Conservation (phyloP, 2,888 invertebrate species). For the Hipparchia sbordonii region DNA sequence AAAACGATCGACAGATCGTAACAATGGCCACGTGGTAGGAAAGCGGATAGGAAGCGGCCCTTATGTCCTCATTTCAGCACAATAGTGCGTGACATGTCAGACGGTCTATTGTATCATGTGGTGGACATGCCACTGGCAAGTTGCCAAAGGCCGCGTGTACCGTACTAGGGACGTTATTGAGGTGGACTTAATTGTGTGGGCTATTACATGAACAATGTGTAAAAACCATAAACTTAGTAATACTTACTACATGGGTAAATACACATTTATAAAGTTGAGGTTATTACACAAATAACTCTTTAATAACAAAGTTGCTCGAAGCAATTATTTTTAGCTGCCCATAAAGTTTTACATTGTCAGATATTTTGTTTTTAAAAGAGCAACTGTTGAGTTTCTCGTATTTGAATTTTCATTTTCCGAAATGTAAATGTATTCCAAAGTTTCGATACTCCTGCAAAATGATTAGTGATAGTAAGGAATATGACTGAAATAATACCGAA, state of each 20-base stretch:
- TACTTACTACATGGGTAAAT: no score
- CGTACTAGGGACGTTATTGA: conserved; percentile 1
- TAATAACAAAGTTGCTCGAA: no score
- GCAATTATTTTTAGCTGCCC: no score
- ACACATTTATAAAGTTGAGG: no score
- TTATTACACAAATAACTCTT: no score
- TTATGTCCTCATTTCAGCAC: conserved; percentile 2
- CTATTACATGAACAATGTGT: not conserved
- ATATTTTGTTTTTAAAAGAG: no score
- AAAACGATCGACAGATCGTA: not conserved
- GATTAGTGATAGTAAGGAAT: conserved; percentile 6
- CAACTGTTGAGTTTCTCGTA: not conserved
- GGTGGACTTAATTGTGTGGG: not conserved
- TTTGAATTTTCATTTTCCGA: not conserved
- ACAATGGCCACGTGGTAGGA: not conserved
- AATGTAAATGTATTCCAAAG: not conserved
- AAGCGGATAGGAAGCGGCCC: not conserved
- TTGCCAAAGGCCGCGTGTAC: not conserved
- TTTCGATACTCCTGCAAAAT: not conserved
- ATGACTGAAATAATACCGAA: conserved; percentile 22
- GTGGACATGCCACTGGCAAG: conserved; percentile 1
- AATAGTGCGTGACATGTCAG: conserved; percentile 6
- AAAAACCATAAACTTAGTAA: no score
- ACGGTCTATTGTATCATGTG: not conserved
- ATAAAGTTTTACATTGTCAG: not conserved